These are phyloP conservation scores for Suricata suricatta DNA, from an alignment of 2,113 vertebrate genomes.

Conservation along the genomic window DNA sequence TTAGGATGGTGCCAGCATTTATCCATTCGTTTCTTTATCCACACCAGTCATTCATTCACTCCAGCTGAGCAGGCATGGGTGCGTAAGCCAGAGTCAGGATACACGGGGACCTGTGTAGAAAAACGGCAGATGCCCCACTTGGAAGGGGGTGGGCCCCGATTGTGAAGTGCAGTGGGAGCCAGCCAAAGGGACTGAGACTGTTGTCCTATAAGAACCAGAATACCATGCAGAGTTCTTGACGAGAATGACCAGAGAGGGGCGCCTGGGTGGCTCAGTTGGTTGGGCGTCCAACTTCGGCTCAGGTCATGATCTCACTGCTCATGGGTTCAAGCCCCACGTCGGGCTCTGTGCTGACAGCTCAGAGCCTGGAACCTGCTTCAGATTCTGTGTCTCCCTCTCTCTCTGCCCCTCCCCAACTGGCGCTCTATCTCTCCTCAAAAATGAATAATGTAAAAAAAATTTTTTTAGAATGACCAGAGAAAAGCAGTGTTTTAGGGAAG, in stretches of 20 bases:
- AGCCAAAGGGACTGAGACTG: neutral
- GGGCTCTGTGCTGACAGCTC: no score
- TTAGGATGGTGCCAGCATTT: neutral
- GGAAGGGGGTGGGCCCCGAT: neutral
- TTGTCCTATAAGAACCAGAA: neutral
- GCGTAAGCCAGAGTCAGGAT: neutral
- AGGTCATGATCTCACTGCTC: no score
- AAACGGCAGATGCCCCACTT: neutral
- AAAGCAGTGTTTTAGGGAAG: neutral
- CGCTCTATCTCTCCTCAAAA: no score
- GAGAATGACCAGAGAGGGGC: no score
- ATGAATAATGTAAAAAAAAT: no score
- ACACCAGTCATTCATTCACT: neutral
- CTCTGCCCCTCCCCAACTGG: no score
- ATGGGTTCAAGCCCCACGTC: no score
- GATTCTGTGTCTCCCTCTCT: no score
- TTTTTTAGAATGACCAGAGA: neutral
- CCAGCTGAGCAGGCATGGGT: fast-evolving
- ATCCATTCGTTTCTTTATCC: neutral
- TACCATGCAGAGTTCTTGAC: neutral
- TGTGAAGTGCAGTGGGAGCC: neutral
- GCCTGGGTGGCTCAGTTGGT: no score
- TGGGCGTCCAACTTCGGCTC: no score
- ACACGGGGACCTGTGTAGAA: neutral
- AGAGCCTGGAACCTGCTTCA: no score